Evolutionary conservation across 2,113 vertebrate genomes (phyloP), one percentile per base, ranked within the genome.

Genomic region (Dipodomys spectabilis): DNA sequence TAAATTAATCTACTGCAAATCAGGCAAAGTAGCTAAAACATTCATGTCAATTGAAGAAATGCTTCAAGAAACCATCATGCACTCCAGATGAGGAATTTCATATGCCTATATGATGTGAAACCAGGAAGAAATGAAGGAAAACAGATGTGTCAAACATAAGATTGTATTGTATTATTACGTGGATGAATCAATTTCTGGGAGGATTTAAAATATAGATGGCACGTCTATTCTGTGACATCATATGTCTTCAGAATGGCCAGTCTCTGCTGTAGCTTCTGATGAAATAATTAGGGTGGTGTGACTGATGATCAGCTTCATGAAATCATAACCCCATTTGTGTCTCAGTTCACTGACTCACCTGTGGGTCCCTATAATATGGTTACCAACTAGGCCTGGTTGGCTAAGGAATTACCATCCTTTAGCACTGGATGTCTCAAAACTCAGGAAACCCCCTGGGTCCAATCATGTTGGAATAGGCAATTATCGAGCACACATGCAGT

Each of bases 1-100:
- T 16, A 1, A 49, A 85, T 94, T 94, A 60, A 93, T 74, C 82
- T 71, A 72, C 25, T 79, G 88, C 81, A 95, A 95, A 88, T 39
- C 90, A 62, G 23, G 60, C 77, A 64, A 27, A 83, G 57, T 13
- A 28, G 49, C 10, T 62, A 81, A 72, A 79, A 71, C 5, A 23
- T 62, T 80, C 27, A 79, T n/a, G 30, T 60, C n/a, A 60, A 93
- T 86, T 77, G 8, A 86, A 28, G 80, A 96, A 90, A 95, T 18
- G 35, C 3, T 57, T 69, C 81, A 88, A 92, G 49, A 82, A 65
- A 35, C 94, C 88, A 71, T 82, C 88, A 74, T 91, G 79, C 64
- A 5, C 7, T 95, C 16, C 77, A 18, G 80, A 79, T 82, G 53
- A 90, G 73, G 6, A 75, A 93, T 22, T 1, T 15, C 8, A 74